Conservation (phyloP, 2,113 vertebrate species). For the Clinocottus analis region DNA sequence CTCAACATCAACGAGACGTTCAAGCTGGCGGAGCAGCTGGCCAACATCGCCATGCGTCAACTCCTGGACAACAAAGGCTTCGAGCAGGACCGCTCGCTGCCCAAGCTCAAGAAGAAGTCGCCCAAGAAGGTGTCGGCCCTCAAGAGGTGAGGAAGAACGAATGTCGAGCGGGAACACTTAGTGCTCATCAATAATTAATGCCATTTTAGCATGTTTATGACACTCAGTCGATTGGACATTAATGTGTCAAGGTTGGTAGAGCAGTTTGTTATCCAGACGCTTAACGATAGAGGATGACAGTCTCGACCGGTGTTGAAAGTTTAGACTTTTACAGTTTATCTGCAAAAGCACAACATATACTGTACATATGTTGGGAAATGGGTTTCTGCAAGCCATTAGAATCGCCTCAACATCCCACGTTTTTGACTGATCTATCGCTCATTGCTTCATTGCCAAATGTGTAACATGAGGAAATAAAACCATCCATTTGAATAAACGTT, state of each 20-base stretch:
- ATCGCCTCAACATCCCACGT: not conserved
- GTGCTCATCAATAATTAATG: conserved; percentile 13
- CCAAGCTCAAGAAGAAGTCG: conserved; percentile 96
- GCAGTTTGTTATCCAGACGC: conserved; percentile 1
- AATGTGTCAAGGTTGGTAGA: not conserved
- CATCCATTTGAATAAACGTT: not conserved
- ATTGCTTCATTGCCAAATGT: conserved; percentile 8
- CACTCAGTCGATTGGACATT: not conserved
- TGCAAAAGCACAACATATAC: not conserved
- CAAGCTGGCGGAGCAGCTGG: conserved; percentile 97
- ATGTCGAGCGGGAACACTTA: not conserved
- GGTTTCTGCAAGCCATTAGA: not conserved
- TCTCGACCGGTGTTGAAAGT: not conserved
- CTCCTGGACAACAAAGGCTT: conserved; percentile 97
- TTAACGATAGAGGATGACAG: not conserved
- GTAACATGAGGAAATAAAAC: not conserved
- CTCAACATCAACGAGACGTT: conserved; percentile 98
- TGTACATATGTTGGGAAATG: not conserved
- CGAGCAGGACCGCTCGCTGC: conserved; percentile 94
- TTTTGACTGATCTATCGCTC: no score
- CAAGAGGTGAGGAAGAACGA: conserved; percentile 89
- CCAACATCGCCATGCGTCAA: conserved; percentile 98
- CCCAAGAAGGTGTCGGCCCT: conserved; percentile 96
- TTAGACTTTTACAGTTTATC: conserved; percentile 5
- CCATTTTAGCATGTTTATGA: not conserved